Base-by-base conservation (phyloP, 2,113 vertebrate species). In the Coryphaenoides rupestris region DNA sequence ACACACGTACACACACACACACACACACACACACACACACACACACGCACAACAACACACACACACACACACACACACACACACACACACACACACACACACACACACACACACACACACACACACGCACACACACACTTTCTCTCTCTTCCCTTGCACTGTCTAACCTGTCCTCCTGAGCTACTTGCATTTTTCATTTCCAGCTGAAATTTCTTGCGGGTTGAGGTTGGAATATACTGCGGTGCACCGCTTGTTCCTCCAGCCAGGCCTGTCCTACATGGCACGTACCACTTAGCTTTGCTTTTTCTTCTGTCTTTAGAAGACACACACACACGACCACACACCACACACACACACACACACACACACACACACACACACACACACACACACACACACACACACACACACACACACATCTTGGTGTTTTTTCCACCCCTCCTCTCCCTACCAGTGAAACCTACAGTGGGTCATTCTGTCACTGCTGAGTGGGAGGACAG, bases 101-200 rank as follows among this genome's bases (percentile, higher is more conserved):
- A 47, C 46, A 47, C 10, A 47, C 3, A 12, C 10, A 12, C 46
- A 47, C 46, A 12, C 46, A 47, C 46, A 47, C 46, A 47, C 46
- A 2, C 10, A 47, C 2, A 16, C 3, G 13, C 13, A 3, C 15
- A 14, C 46, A 12, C 46, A 12, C 24, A 26, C 3, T 3, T 6
- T 3, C 24, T 3, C 24, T 3, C 24, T 3, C 24, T 3, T 6
- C 3, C 3, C 24, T 26, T 26, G 6, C 24, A 26, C 24, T 26
- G 55, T 50, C 4, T 58, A 22, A 70, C 60, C 58, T 67, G 28
- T 59, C 22, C 12, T 22, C n/a, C 24, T 26, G 6, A 26, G 6
- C 3, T 26, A 26, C 24, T 26, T 26, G 24, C 24, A 26, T 26
- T 26, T 26, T 26, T 26, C 24, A 3, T 26, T 26, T 6, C 24